phyloP scores from a whole-genome alignment of 2,888 invertebrate genomes.

The Horisme vitalbata region DNA sequence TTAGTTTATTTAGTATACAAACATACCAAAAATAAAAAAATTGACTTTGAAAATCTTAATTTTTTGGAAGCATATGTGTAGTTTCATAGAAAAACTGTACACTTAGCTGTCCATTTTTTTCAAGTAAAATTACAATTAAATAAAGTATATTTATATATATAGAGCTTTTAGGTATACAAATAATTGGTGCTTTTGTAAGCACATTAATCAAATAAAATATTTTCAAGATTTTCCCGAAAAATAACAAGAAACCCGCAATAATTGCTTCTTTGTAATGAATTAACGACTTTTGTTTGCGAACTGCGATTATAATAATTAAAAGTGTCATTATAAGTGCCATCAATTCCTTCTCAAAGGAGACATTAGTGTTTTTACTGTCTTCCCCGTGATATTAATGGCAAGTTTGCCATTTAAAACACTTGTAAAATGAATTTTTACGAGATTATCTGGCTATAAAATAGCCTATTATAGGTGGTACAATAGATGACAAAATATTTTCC shows the following conservation, averaged over 20 bases:
- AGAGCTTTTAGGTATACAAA: no score
- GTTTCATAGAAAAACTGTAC: no score
- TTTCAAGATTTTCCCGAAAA: constrained; percentile 9
- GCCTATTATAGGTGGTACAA: constrained; percentile 8
- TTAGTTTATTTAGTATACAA: no score
- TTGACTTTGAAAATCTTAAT: no score
- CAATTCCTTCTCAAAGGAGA: constrained; percentile 75
- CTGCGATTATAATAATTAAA: constrained; percentile 80
- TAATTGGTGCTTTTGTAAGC: no score
- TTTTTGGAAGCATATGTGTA: no score
- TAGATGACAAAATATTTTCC: no score
- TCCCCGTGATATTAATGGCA: constrained; percentile 62
- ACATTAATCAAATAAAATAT: constrained; percentile 9
- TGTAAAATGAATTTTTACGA: constrained; percentile 44
- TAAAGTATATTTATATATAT: no score
- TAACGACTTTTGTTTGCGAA: constrained; percentile 75
- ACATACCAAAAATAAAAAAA: no score
- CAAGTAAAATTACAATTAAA: no score
- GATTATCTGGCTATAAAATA: constrained; percentile 23
- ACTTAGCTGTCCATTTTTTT: no score
- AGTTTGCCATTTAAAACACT: constrained; percentile 57
- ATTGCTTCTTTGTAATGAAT: constrained; percentile 76
- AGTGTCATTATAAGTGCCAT: constrained; percentile 79
- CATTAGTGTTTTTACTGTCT: constrained; percentile 73
- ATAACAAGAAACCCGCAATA: constrained; percentile 43